Conservation (phyloP, 2,888 invertebrate species). For the Melikaiella ostensackeni region DNA sequence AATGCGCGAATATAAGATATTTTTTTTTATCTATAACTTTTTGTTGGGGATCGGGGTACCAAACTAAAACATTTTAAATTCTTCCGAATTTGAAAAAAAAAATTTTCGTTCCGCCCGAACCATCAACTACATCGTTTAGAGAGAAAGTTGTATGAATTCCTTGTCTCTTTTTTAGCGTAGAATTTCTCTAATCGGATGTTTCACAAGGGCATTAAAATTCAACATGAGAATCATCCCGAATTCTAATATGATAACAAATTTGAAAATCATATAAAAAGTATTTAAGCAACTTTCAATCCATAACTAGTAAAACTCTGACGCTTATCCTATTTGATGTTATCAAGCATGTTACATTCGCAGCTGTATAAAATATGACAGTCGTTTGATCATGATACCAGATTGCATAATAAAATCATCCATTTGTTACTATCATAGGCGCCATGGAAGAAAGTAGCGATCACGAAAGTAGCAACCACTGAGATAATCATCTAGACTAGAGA, state of each 20-base stretch:
- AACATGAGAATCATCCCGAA: not conserved
- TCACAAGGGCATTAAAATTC: not conserved
- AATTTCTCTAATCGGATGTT: not conserved
- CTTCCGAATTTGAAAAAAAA: too few relatives aligned
- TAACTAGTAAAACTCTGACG: not conserved
- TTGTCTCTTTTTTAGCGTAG: too few relatives aligned
- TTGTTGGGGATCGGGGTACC: too few relatives aligned
- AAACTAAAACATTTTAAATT: too few relatives aligned
- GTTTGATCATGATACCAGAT: slow-evolving; percentile 46
- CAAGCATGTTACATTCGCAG: slow-evolving; percentile 23
- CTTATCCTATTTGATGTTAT: not conserved
- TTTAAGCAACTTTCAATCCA: not conserved
- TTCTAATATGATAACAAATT: not conserved
- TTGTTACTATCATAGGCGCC: not conserved
- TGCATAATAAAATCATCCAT: slow-evolving; percentile 39
- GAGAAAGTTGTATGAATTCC: too few relatives aligned
- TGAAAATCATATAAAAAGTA: not conserved
- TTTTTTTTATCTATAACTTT: too few relatives aligned
- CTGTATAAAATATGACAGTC: slow-evolving; percentile 43
- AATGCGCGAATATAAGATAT: too few relatives aligned
- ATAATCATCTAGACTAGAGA: not conserved
- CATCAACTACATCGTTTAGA: too few relatives aligned
- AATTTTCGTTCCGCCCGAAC: too few relatives aligned
- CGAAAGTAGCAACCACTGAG: not conserved
- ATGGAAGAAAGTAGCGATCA: slow-evolving; percentile 12